Percentiles rank a stretch among this genome's conserved stretches.
These are phyloP conservation scores for Ardeotis arabs DNA, from an alignment of 2,113 vertebrate genomes.

Conservation along the genomic window DNA sequence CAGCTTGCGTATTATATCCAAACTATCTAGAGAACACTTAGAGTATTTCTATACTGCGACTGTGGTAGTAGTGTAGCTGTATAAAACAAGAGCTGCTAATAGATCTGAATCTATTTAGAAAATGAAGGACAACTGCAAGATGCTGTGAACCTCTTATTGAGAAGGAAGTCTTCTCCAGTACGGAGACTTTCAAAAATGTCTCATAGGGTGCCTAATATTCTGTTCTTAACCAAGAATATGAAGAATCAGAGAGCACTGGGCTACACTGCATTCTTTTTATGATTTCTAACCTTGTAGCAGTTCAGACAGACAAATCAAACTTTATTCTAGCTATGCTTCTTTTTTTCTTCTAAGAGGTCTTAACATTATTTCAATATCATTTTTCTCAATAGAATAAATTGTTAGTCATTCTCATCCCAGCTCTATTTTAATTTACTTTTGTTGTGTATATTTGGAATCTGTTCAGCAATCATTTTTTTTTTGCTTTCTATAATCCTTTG, in stretches of 20 bases:
- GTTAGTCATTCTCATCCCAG: background rate
- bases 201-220: background rate
- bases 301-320: background rate
- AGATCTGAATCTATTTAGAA: background rate
- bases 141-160: background rate
- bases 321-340: background rate
- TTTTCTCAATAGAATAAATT: background rate
- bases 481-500: background rate
- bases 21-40: background rate
- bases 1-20: background rate
- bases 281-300: background rate
- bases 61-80: background rate
- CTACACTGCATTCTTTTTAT: background rate
- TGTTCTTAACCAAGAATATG: background rate
- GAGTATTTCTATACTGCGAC: background rate
- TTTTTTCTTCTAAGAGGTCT: background rate
- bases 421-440: constrained; percentile 9
- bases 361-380: background rate
- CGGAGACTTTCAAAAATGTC: background rate
- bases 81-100: background rate
- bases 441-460: background rate
- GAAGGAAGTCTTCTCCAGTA: background rate
- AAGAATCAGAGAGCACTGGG: background rate
- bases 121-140: background rate
- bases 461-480: constrained; percentile 8